Percentiles rank a stretch among this genome's conserved stretches.
Evolutionary conservation across 2,797 vertebrate genomes (phyloP).

Genomic region (Falco cherrug): DNA sequence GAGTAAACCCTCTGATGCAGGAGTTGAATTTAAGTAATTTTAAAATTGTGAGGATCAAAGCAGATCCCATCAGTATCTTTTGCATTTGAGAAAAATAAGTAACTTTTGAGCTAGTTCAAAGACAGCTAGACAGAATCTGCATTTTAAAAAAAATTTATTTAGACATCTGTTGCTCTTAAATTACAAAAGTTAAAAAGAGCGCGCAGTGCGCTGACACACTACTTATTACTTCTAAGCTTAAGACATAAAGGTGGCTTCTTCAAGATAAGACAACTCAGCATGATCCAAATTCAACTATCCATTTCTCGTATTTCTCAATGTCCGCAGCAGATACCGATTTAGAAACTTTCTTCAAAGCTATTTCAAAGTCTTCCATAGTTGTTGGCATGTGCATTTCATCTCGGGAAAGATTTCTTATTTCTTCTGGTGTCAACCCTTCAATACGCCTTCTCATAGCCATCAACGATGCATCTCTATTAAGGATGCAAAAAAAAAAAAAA

Average conservation of each 20-base stretch:
- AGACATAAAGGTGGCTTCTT: constrained; percentile 71
- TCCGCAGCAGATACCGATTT: constrained; percentile 94
- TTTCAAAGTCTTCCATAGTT: constrained; percentile 98
- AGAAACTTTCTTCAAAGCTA: constrained; percentile 94
- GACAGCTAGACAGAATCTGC: constrained; percentile 29
- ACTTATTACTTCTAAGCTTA: constrained; percentile 72
- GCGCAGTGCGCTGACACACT: constrained; percentile 60
- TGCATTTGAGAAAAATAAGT: neutral
- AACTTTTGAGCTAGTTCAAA: neutral
- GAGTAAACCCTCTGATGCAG: neutral
- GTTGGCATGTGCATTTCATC: constrained; percentile 99
- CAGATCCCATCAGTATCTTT: neutral
- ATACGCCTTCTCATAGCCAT: constrained; percentile 99
- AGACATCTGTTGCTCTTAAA: constrained; percentile 65
- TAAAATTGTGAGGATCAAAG: neutral
- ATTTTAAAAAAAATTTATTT: constrained; percentile 77
- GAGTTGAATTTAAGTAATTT: neutral
- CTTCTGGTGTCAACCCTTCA: constrained; percentile 94
- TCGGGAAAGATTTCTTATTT: constrained; percentile 94
- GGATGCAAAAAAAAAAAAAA: neutral
- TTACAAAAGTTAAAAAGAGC: constrained; percentile 81
- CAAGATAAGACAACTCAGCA: constrained; percentile 79
- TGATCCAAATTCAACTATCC: constrained; percentile 97
- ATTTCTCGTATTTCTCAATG: constrained; percentile 97
- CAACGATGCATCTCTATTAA: constrained; percentile 90